Percentiles rank a stretch among this genome's conserved stretches.
phyloP scores from a whole-genome alignment of 2,888 invertebrate species.

The Leptodirus hochenwartii region DNA sequence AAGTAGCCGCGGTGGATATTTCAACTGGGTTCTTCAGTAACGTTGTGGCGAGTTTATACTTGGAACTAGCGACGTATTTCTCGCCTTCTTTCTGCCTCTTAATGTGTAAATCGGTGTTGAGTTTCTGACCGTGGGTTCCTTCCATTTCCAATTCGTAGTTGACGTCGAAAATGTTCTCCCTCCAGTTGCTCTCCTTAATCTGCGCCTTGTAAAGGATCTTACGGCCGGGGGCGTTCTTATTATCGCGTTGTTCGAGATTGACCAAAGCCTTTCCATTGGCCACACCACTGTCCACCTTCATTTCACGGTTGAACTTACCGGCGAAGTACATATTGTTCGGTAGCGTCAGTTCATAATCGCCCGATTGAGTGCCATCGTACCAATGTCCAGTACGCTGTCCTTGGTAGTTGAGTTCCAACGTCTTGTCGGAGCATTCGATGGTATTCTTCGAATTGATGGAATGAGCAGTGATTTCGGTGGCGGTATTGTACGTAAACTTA shows the following conservation, averaged over 20 bases:
- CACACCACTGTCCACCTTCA: conserved; percentile 19
- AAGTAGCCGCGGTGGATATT: conserved; percentile 6
- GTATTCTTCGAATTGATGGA: conserved; percentile 42
- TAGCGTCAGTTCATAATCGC: conserved; percentile 31
- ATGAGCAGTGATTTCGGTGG: conserved; percentile 18
- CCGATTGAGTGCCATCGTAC: conserved; percentile 27
- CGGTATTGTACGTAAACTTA: conserved; percentile 39
- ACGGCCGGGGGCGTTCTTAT: conserved; percentile 27
- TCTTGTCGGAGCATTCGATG: conserved; percentile 30
- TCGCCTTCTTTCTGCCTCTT: conserved; percentile 25
- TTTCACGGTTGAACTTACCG: conserved; percentile 23
- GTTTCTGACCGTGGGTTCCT: conserved; percentile 29
- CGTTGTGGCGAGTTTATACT: conserved; percentile 6
- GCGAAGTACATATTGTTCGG: conserved; percentile 30
- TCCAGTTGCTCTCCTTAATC: conserved; percentile 26
- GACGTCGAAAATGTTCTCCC: conserved; percentile 25
- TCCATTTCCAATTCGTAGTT: conserved; percentile 26
- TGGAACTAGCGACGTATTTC: conserved; percentile 9
- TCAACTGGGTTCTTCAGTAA: conserved; percentile 21
- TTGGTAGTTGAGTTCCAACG: conserved; percentile 28
- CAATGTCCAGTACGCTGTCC: conserved; percentile 25
- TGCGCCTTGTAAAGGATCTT: conserved; percentile 25
- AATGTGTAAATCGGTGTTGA: conserved; percentile 22
- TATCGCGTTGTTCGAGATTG: conserved; percentile 24
- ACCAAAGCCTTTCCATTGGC: conserved; percentile 17